Evolutionary conservation across 2,888 invertebrate genomes (phyloP), one percentile per base, ranked within the genome.

Genomic region (Lasioglossum marginatum): DNA sequence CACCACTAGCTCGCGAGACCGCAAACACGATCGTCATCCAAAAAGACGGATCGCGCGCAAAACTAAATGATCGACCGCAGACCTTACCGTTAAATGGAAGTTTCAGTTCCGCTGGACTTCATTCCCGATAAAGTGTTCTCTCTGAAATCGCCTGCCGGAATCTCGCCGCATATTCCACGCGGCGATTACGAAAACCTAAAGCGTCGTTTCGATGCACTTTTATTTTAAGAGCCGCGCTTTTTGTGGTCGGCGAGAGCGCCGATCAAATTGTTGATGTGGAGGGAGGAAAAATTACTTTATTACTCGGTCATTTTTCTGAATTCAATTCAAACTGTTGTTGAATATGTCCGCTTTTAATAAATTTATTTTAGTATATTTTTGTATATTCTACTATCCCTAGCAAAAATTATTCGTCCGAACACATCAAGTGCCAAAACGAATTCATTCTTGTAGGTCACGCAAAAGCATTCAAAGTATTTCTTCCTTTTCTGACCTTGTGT

Each of bases 51-150:
- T 89, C 77, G 75, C 78, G 72, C 71, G 86, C 82, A 82, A 90
- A 83, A 87, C 88, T 87, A 87, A 87, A 83, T 77, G 90, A 85
- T 83, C 81, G 84, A 90, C 90, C 89, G 86, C 90, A 88, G 70
- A 43, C 63, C 75, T 81, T 87, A 89, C 88, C 89, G 89, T 91
- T 88, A 87, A 90, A 83, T 79, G 81, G 71, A 88, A 83, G 77
- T 82, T 86, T 79, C 81, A 66, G 87, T 89, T 79, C 72, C 43
- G 75, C 75, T 57, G 77, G 68, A 27, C 48, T 85, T 86, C 52
- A 48, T 83, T 75, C n/a, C 4, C 78, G 60, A 82, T 75, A 37
- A 78, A 78, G 78, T 52, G 82, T 40, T 37, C 8, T 12, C 60
- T 4, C 6, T 48, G 72, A 40, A 40, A 40, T 76, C n/a, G 75